phyloP scores from a whole-genome alignment of 30 jellyfish, hydroid and myxozoan genomes.

The Hydra vulgaris region DNA sequence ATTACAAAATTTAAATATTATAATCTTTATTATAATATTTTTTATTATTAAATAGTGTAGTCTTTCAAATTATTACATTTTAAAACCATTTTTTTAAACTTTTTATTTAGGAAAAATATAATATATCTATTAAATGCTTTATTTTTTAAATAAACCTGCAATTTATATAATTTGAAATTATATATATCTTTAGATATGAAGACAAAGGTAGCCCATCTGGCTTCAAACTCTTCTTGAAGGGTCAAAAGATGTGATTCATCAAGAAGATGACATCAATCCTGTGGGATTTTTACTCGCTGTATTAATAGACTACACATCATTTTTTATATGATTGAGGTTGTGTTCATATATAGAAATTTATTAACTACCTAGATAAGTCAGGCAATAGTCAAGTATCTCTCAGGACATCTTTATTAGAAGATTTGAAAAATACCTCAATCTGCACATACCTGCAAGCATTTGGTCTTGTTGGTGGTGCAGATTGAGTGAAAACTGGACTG shows the following conservation, averaged over 20 bases:
- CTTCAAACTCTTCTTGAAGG: constrained; percentile 16
- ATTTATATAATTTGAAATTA: too few species aligned
- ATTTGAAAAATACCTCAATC: constrained; percentile 13
- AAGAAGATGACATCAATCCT: too few species aligned
- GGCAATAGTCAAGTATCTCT: constrained; percentile 11
- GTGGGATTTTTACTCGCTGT: constrained; percentile 20
- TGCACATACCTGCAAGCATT: constrained; percentile 22
- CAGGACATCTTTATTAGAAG: constrained; percentile 22
- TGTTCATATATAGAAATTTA: constrained; percentile 5
- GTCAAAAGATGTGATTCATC: background rate
- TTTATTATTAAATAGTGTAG: too few species aligned
- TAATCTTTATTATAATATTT: too few species aligned
- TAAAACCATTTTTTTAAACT: too few species aligned
- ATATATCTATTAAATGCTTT: background rate
- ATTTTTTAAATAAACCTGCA: too few species aligned
- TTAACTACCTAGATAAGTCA: constrained; percentile 21
- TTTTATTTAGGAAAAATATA: background rate
- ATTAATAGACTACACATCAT: constrained; percentile 34
- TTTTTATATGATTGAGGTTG: constrained; percentile 35
- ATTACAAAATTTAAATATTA: too few species aligned
- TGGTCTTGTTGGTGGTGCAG: constrained; percentile 41
- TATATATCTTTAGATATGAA: background rate
- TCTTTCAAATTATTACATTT: background rate
- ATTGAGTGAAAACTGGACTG: constrained; percentile 31
- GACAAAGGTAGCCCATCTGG: constrained; percentile 6